Evolutionary conservation across 2,888 invertebrate species (phyloP).

Genomic region (Ceramica pisi): DNA sequence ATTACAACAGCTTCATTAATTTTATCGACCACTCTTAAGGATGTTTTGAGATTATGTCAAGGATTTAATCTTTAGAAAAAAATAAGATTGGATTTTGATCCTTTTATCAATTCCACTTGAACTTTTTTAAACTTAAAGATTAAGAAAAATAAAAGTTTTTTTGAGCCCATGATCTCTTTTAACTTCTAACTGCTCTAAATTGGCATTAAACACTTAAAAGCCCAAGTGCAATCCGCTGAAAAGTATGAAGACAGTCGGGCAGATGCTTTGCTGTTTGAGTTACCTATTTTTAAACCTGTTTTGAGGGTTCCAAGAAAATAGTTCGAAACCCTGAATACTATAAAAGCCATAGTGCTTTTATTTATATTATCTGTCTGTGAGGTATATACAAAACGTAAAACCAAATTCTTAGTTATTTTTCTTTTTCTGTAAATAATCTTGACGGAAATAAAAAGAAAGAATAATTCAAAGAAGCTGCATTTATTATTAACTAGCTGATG

Average conservation of each 20-base stretch:
- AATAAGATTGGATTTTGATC: background rate
- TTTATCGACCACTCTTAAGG: no score
- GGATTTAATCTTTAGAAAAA: no score
- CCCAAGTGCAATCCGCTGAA: constrained; percentile 47
- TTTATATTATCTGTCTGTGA: no score
- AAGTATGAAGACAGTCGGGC: constrained; percentile 57
- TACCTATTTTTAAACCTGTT: constrained; percentile 34
- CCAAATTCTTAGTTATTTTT: no score
- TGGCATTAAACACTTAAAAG: constrained; percentile 49
- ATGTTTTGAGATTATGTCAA: no score
- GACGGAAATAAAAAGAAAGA: no score
- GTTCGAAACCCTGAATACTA: no score
- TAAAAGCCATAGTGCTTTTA: no score
- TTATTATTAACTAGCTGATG: no score
- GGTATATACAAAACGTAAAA: no score
- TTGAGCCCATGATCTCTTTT: background rate
- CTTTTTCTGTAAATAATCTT: no score
- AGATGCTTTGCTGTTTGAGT: constrained; percentile 46
- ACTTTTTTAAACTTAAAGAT: background rate
- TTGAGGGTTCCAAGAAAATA: constrained; percentile 26
- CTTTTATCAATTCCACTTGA: background rate
- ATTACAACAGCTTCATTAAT: background rate
- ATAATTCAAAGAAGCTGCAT: no score
- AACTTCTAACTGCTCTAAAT: constrained; percentile 19
- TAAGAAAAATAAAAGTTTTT: background rate